Base-by-base conservation (phyloP, 2,888 invertebrate species). In the Andrena dorsata region DNA sequence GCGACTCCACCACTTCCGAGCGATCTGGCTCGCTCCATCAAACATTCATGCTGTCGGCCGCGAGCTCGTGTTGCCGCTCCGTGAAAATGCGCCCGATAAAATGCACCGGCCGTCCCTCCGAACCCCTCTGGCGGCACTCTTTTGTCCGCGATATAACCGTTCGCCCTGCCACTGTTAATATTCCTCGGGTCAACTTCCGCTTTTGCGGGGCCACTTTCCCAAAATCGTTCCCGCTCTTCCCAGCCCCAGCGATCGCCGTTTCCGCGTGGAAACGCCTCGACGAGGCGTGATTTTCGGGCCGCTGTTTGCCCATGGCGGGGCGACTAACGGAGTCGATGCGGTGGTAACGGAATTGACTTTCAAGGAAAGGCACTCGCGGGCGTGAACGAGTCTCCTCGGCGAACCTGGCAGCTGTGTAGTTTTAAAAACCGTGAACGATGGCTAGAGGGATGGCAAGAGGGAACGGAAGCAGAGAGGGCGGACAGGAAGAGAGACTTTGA, bases 31-130 rank as follows among this genome's bases (percentile, higher is more conserved):
- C 88, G 85, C 83, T 80, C 84, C 90, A 89, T 89, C 87, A 89
- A 89, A 89, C 86, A 89, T 89, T 90, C 85, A 87, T 87, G 83
- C 84, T 63, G 81, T 80, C 76, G 83, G 69, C 75, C 89, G 71
- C 83, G 84, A 76, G 84, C 65, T 76, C 76, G 83, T 74, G 87
- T 89, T 69, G 81, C 73, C 75, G 76, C 75, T 71, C 78, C 82
- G 78, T 83, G 80, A 89, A 89, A 88, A 89, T 83, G 72, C 80
- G 53, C 63, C 87, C 77, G 87, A 88, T 88, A 89, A 88, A 88
- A 85, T 82, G 83, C 85, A 68, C 66, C 61, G 72, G 26, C 82
- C 28, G 8, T 23, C 20, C 41, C 2, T n/a, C 28, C 70, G 32
- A 30, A 30, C 47, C n/a, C 6, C 47, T 4, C 30, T 2, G 16